Conservation (phyloP, 2,113 vertebrate genomes). For the Notothenia rossii region DNA sequence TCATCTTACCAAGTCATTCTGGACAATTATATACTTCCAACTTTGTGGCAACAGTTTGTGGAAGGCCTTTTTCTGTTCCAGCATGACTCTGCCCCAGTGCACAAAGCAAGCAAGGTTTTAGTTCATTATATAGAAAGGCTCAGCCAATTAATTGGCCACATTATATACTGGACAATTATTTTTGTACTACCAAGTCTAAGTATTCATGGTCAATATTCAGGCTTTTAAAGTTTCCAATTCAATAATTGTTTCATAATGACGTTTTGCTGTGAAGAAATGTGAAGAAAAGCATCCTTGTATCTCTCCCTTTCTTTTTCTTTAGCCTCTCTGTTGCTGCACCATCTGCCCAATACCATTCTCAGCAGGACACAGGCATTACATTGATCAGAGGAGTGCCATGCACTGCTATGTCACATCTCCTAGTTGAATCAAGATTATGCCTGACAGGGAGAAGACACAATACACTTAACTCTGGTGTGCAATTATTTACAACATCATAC, state of each 20-base stretch:
- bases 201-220: not conserved
- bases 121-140: too few species aligned
- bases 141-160: too few species aligned
- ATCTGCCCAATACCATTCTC: constrained; percentile 40
- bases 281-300: constrained; percentile 15
- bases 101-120: too few species aligned
- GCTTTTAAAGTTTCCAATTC: not conserved
- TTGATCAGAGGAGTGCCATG: constrained; percentile 51
- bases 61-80: too few species aligned
- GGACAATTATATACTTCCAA: too few species aligned
- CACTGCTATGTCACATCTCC: constrained; percentile 24
- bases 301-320: constrained; percentile 19
- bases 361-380: constrained; percentile 34
- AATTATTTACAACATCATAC: constrained; percentile 10
- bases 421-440: constrained; percentile 21
- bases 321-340: constrained; percentile 25
- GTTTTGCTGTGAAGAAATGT: not conserved
- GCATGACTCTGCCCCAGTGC: too few species aligned
- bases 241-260: not conserved
- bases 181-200: too few species aligned
- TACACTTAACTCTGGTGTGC: not conserved
- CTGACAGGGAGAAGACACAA: not conserved
- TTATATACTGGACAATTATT: too few species aligned
- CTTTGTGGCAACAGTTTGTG: too few species aligned
- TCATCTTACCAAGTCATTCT: too few species aligned